phyloP scores from a whole-genome alignment of 2,113 vertebrate genomes.

The Callocephalon fimbriatum region DNA sequence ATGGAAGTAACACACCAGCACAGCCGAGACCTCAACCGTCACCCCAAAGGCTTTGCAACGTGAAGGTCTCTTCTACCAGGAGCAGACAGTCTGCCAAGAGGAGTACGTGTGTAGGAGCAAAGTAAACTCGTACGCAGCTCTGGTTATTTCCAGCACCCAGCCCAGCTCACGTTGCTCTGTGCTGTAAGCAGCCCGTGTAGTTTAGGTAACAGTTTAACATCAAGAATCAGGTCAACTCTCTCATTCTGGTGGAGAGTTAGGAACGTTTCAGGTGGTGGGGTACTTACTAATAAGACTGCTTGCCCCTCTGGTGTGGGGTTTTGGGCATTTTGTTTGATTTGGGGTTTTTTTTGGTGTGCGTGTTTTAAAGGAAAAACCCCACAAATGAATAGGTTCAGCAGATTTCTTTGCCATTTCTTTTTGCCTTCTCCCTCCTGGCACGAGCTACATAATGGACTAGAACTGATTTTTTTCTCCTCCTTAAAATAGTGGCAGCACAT shows the following conservation, averaged over 20 bases:
- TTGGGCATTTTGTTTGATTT: background rate
- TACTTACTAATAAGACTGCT: background rate
- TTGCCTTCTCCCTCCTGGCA: background rate
- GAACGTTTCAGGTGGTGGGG: background rate
- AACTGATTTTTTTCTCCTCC: background rate
- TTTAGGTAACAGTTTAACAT: background rate
- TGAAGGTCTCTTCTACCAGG: fast-evolving
- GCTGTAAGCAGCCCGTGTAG: fast-evolving
- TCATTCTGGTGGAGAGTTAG: background rate
- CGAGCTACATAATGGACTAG: background rate
- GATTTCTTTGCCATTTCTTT: background rate
- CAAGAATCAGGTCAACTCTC: background rate
- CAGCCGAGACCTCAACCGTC: fast-evolving
- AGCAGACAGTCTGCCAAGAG: fast-evolving
- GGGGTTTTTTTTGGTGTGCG: background rate
- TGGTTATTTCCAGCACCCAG: background rate
- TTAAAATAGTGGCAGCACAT: slow-evolving; percentile 10
- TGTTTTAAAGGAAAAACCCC: background rate
- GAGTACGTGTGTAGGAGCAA: background rate
- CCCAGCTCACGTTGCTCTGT: fast-evolving
- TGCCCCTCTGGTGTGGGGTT: background rate
- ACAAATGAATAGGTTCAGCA: background rate
- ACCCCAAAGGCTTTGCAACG: background rate
- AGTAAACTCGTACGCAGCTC: fast-evolving
- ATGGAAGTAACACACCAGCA: background rate